Percentiles rank a stretch among this genome's conserved stretches.
Conservation (phyloP, 2,113 vertebrate species). For the Nothoprocta pentlandii region DNA sequence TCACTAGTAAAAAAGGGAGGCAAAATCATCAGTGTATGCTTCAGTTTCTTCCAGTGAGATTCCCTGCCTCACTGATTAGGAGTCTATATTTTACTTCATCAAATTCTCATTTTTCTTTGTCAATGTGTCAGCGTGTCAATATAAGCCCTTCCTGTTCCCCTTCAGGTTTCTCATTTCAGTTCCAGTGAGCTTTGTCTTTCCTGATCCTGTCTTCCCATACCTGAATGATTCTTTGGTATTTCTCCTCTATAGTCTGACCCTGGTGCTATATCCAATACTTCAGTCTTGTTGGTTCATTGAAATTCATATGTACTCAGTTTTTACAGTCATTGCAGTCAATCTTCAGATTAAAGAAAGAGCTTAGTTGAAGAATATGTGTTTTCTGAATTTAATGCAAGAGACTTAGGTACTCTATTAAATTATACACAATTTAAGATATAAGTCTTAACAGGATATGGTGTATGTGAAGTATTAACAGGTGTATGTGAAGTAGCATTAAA, state of each 20-base stretch:
- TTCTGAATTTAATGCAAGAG: no score
- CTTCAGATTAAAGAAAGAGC: no score
- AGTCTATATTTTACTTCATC: background rate
- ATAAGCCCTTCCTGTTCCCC: background rate
- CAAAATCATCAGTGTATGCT: background rate
- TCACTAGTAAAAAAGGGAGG: background rate
- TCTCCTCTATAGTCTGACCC: background rate
- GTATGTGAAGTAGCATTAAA: no score
- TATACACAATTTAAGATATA: no score
- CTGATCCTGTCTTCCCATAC: background rate
- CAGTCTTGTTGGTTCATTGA: no score
- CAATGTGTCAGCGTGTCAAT: background rate
- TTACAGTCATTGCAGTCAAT: no score
- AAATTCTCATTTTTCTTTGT: background rate
- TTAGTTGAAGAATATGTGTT: no score
- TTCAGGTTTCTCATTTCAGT: background rate
- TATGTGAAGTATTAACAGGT: no score
- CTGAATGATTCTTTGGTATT: background rate
- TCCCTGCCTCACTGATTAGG: background rate
- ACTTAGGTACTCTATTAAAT: no score
- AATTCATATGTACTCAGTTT: no score
- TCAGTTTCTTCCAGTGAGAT: background rate
- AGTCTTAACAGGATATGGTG: no score
- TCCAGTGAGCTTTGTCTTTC: no score
- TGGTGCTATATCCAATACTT: background rate